Percentiles rank a stretch among this genome's conserved stretches.
phyloP scores from a whole-genome alignment of 2,888 invertebrate species.

The Tipula lateralis region DNA sequence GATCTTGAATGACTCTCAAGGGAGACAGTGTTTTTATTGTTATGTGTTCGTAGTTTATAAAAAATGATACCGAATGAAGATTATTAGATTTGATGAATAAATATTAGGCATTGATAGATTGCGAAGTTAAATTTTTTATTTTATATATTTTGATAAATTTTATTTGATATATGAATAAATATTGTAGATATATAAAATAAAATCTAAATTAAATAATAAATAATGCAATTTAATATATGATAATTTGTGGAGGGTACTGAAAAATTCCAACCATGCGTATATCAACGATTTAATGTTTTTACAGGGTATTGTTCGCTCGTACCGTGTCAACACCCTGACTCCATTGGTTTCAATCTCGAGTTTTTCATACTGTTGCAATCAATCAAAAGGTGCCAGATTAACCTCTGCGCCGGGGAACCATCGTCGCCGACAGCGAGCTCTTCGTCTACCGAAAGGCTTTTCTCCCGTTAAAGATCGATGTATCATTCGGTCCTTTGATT shows the following conservation, averaged over 20 bases:
- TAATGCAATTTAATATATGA: not conserved
- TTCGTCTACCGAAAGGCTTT: no score
- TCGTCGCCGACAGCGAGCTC: no score
- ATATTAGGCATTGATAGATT: slow-evolving; percentile 24
- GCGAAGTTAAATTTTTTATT: not conserved
- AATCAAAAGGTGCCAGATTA: no score
- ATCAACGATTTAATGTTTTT: not conserved
- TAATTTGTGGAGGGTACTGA: not conserved
- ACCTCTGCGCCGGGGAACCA: no score
- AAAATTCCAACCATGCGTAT: not conserved
- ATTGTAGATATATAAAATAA: not conserved
- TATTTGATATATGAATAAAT: not conserved
- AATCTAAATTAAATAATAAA: not conserved
- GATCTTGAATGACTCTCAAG: slow-evolving; percentile 11
- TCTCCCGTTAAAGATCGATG: no score
- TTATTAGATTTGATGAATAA: slow-evolving; percentile 19
- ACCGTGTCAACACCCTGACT: no score
- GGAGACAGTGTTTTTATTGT: not conserved
- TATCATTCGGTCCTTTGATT: no score
- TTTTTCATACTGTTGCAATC: no score
- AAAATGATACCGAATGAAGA: not conserved
- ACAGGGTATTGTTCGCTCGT: no score
- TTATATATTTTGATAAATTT: not conserved
- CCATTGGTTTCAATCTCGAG: no score
- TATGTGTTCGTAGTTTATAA: not conserved